phyloP scores from a whole-genome alignment of 1,140 invertebrate species.

The Drosophila oshimai region DNA sequence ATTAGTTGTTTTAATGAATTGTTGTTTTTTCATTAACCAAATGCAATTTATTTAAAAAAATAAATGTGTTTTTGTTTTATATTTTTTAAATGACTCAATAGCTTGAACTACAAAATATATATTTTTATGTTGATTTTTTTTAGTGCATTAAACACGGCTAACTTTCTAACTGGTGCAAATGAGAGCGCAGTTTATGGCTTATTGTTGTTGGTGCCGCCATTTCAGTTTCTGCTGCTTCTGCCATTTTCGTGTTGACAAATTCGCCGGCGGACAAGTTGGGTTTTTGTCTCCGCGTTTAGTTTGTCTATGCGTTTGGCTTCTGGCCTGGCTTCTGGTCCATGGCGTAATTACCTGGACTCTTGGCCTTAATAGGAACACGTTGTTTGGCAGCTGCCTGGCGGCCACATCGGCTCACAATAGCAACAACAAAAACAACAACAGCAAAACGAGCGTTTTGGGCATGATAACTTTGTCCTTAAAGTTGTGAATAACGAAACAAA shows the following conservation, averaged over 20 bases:
- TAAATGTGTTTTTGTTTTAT: too few species aligned
- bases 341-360: slow-evolving; percentile 70
- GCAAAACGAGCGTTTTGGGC: slow-evolving; percentile 42
- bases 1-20: too few species aligned
- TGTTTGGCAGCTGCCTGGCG: slow-evolving; percentile 55
- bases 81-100: too few species aligned
- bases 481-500: slow-evolving; percentile 20
- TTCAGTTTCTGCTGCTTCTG: slow-evolving; percentile 30
- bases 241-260: slow-evolving; percentile 64
- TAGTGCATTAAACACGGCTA: slow-evolving; percentile 3
- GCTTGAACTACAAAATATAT: too few species aligned
- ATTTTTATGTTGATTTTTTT: not conserved
- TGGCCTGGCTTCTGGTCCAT: slow-evolving; percentile 39
- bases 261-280: slow-evolving; percentile 58
- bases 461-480: slow-evolving; percentile 31
- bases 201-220: slow-evolving; percentile 28
- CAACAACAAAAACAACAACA: slow-evolving; percentile 12
- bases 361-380: slow-evolving; percentile 62
- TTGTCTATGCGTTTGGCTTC: slow-evolving; percentile 41
- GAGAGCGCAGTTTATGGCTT: slow-evolving; percentile 66
- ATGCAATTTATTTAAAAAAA: too few species aligned
- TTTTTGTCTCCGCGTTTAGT: slow-evolving; percentile 34
- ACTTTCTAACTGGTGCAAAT: slow-evolving; percentile 66
- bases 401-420: slow-evolving; percentile 27
- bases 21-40: too few species aligned